Base-by-base conservation (phyloP, 2,888 invertebrate species). In the Seira musarum region DNA sequence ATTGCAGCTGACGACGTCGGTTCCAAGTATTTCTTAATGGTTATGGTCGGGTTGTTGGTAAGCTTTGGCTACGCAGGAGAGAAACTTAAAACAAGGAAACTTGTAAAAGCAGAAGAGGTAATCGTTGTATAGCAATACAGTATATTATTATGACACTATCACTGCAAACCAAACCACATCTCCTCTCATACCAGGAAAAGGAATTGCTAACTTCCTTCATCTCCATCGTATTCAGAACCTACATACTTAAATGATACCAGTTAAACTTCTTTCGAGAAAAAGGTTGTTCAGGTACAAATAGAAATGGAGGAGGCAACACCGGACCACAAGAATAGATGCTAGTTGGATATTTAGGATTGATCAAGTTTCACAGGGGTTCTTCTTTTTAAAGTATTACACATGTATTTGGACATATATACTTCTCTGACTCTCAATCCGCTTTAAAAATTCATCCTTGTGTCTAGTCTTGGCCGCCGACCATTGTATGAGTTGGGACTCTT, bases 311-410 rank as follows among this genome's bases (percentile, higher is more conserved):
- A 8, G 30, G 30, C 3, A 30, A 30, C 30, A 30, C n/a, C n/a
- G 30, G 8, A 30, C 2, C 3, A 30, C 8, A 30, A 2, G 30
- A 53, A 53, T 3, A 53, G 53, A 3, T n/a, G 6, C 53, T 15
- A 15, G 17, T 2, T 53, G 8, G 8, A 8, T 30, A 30, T 53
- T 53, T n/a, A 2, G 17, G 17, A 53, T 17, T 53, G 53, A 53
- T 53, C n/a, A 53, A 53, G 53, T 53, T 53, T 53, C 53, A 53
- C 53, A 13, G 53, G 53, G 53, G 53, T 53, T 53, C 53, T 53
- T 13, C 15, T 13, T 53, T 17, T 8, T 30, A 30, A 30, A 53
- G 13, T 8, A 53, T 53, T 17, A 53, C 53, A 53, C 17, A 8
- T 17, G 53, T 30, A 30, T 30, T 30, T 5, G 30, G 8, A 30